Evolutionary conservation across 2,113 vertebrate species (phyloP), one percentile per base, ranked within the genome.

Genomic region (Pteruthius melanotis): DNA sequence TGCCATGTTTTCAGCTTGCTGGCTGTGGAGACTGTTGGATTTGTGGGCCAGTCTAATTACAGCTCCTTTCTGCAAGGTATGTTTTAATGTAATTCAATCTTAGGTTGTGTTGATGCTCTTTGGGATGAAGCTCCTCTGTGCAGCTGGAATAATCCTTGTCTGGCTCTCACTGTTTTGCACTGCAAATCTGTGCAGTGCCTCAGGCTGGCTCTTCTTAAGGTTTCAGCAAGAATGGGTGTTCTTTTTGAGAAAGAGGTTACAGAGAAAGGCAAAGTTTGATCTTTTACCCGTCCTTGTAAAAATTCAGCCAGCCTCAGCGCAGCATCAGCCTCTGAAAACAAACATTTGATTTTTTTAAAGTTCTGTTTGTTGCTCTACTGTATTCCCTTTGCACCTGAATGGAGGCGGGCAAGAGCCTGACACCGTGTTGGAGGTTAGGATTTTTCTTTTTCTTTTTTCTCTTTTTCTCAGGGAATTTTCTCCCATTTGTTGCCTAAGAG

Each of bases 311-410:
- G 65, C n/a, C 54, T 83, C 75, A 68, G 87, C 42, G 35, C 45
- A 78, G 52, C 60, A 40, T 45, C 28, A 84, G 40, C 49, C n/a
- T 89, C 72, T 66, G 56, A 87, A 95, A 97, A 91, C 74, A 94
- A 93, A 87, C 65, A 84, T 56, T 95, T 87, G 81, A 31, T 84
- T 91, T 89, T 42, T 15, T 8, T 17, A 69, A 81, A 82, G 70
- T 65, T 69, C 37, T 69, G 17, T 84, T 89, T 89, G 63, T 92
- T 57, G 10, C 49, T 72, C 27, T 75, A 22, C 35, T 68, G 35
- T 75, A 7, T 47, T 87, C 56, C 33, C 28, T 60, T 89, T 72
- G 65, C 84, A 91, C 65, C 74, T 82, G 53, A 93, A 8, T 2
- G 69, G 68, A 66, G 57, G 44, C 69, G 40, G 33, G 68, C 72